phyloP scores from a whole-genome alignment of 2,797 vertebrate genomes.

The Coreius guichenoti region DNA sequence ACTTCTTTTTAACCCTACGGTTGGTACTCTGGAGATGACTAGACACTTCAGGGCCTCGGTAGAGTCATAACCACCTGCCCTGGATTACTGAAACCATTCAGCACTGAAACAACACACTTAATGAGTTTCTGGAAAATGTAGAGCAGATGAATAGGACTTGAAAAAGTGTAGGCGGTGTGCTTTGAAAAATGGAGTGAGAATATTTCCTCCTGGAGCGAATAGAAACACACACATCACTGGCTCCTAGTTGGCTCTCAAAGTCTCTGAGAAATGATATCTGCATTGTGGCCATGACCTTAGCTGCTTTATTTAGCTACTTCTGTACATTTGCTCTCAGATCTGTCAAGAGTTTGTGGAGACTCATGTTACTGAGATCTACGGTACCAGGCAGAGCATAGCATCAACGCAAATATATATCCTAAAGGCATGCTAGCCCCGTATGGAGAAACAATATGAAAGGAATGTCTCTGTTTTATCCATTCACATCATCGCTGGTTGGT shows the following conservation, averaged over 20 bases:
- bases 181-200: constrained; percentile 54
- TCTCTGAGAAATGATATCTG: constrained; percentile 44
- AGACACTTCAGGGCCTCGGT: constrained; percentile 27
- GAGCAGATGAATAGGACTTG: constrained; percentile 40
- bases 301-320: constrained; percentile 42
- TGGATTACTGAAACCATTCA: constrained; percentile 61
- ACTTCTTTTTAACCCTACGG: not conserved
- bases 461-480: constrained; percentile 43
- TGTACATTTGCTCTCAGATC: constrained; percentile 28
- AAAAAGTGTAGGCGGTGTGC: constrained; percentile 45
- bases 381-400: constrained; percentile 38
- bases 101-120: constrained; percentile 66
- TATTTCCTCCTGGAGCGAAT: constrained; percentile 48
- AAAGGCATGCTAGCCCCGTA: constrained; percentile 19
- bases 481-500: constrained; percentile 40
- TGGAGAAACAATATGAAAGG: constrained; percentile 32
- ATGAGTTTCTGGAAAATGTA: constrained; percentile 64
- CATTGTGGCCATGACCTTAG: constrained; percentile 18
- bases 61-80: constrained; percentile 35
- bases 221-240: constrained; percentile 48
- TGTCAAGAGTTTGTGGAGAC: constrained; percentile 26
- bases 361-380: constrained; percentile 53
- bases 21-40: constrained; percentile 36
- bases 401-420: constrained; percentile 41
- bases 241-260: constrained; percentile 12